Base-by-base conservation (phyloP, 2,113 vertebrate species). In the Pomatostomus ruficeps region DNA sequence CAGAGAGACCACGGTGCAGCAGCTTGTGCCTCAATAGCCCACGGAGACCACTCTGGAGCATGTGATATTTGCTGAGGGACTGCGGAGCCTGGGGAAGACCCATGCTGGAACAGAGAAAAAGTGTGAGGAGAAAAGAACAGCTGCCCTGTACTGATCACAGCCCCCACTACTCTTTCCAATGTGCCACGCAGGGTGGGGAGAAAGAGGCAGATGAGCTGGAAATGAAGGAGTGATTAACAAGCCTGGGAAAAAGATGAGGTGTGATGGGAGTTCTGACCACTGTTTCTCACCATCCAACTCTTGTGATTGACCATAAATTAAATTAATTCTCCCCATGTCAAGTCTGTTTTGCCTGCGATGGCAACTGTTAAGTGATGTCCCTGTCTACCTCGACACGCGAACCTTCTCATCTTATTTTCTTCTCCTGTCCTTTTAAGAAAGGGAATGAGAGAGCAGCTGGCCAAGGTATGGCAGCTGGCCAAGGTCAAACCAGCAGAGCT, bases 321-420 rank as follows among this genome's bases (percentile, higher is more conserved):
- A 75, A 95, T 38, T 38, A 42, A 35, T 76, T 72, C n/a, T 77
- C 42, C 31, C 11, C 17, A 49, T 0, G 1, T 57, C 59, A 76
- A 38, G 12, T 31, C 43, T 51, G 8, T 12, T 81, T 89, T 81
- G 43, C 21, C 57, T 17, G 6, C 31, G 51, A 66, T 1, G 5
- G 35, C 35, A 91, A 62, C 51, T 29, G 28, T 14, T 67, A 71
- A 77, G 19, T 17, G 33, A 96, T 65, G 12, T 65, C 31, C 54
- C n/a, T 40, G n/a, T 25, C n/a, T 49, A 42, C 11, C 42, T 66
- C 0, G 0, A 45, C 38, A 49, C 14, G 20, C 0, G 0, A 58
- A 48, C 18, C 59, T 61, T 46, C 75, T 38, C 55, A 87, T 54
- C 33, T 70, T 67, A 38, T 49, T 85, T 62, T 74, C 51, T 62